phyloP scores from a whole-genome alignment of 2,797 vertebrate species.

The Rhincodon typus region DNA sequence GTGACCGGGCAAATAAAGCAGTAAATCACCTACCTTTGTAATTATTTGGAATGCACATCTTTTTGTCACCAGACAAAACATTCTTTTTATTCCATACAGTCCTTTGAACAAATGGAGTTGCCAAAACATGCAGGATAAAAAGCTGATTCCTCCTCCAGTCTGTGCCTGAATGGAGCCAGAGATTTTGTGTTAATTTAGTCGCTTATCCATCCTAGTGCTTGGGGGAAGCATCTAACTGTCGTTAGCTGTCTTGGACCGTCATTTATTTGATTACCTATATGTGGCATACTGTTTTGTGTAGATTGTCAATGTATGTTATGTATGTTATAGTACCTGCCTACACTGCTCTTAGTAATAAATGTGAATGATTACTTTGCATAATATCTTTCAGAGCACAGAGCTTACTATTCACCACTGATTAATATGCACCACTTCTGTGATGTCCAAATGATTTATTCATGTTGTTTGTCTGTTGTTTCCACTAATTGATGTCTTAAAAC shows the following conservation, averaged over 20 bases:
- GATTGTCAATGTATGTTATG: not conserved
- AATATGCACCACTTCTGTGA: not conserved
- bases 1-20: not conserved
- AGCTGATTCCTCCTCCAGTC: not conserved
- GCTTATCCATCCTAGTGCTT: slow-evolving; percentile 1
- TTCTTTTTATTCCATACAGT: not conserved
- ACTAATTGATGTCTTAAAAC: not conserved
- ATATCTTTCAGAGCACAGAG: not conserved
- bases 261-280: not conserved
- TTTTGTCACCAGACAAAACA: not conserved
- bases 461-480: not conserved
- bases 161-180: not conserved
- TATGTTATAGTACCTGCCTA: not conserved
- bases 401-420: not conserved
- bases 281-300: not conserved
- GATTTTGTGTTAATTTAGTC: not conserved
- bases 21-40: not conserved
- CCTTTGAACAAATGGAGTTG: not conserved
- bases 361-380: not conserved
- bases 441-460: slow-evolving; percentile 4
- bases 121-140: not conserved
- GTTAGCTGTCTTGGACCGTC: not conserved
- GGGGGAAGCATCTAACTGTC: not conserved
- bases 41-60: not conserved
- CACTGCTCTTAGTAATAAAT: not conserved